Evolutionary conservation across 2,888 invertebrate species (phyloP).

Genomic region (Drosophila emarginata): DNA sequence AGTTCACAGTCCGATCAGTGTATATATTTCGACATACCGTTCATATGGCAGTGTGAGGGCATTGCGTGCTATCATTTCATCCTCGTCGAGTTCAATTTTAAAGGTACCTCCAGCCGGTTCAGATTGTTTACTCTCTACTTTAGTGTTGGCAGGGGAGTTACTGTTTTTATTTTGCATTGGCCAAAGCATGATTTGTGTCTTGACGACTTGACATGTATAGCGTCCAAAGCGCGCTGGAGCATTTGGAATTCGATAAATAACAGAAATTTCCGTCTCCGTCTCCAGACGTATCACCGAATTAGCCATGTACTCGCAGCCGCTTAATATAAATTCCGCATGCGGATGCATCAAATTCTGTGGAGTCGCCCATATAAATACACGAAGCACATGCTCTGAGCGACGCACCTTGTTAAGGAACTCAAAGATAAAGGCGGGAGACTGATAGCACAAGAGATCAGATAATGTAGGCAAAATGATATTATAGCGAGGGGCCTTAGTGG

Average conservation of each 20-base stretch:
- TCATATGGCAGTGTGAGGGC: conserved; percentile 82
- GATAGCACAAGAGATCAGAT: conserved; percentile 74
- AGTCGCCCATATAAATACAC: conserved; percentile 80
- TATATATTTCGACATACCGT: conserved; percentile 62
- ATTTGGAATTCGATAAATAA: conserved; percentile 76
- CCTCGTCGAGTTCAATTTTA: conserved; percentile 82
- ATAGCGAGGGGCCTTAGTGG: conserved; percentile 45
- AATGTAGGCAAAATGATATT: conserved; percentile 78
- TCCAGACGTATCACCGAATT: conserved; percentile 77
- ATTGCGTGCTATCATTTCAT: conserved; percentile 81
- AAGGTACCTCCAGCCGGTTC: conserved; percentile 75
- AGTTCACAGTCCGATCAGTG: no score
- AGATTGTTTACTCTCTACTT: neutral
- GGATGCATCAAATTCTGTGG: conserved; percentile 64
- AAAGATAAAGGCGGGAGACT: conserved; percentile 72
- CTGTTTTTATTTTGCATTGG: neutral
- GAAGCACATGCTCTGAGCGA: conserved; percentile 66
- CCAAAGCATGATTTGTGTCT: conserved; percentile 60
- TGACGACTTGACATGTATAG: conserved; percentile 70
- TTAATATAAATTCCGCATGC: conserved; percentile 70
- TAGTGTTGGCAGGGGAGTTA: conserved; percentile 7
- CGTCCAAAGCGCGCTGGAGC: conserved; percentile 77
- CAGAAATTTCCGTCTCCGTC: conserved; percentile 61
- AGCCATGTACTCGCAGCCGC: conserved; percentile 80
- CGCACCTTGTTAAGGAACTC: conserved; percentile 74